Percentiles rank a stretch among this genome's conserved stretches.
phyloP scores from a whole-genome alignment of 2,113 vertebrate species.

The Odocoileus hemionus region DNA sequence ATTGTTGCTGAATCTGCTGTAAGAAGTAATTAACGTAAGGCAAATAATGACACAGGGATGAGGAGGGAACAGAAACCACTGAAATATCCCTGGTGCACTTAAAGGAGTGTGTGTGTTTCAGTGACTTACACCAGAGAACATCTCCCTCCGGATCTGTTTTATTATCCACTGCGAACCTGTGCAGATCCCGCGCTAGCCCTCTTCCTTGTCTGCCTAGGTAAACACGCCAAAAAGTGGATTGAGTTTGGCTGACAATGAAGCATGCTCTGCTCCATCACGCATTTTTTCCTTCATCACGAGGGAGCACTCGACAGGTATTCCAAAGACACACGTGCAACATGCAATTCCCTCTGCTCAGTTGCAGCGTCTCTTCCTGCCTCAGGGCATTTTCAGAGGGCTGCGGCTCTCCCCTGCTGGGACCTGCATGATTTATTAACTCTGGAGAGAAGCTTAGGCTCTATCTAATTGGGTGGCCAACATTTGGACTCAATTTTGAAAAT shows the following conservation, averaged over 20 bases:
- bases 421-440: neutral
- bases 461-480: constrained; percentile 47
- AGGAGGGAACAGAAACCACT: neutral
- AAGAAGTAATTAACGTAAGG: neutral
- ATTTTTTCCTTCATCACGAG: neutral
- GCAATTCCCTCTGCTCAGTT: neutral
- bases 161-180: neutral
- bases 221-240: constrained; percentile 42
- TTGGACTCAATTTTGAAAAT: constrained; percentile 28
- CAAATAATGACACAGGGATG: neutral
- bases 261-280: neutral
- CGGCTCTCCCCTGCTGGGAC: neutral
- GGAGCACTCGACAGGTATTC: constrained; percentile 2
- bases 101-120: constrained; percentile 4
- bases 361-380: neutral
- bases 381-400: neutral
- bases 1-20: neutral
- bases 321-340: neutral
- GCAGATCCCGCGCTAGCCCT: constrained; percentile 55
- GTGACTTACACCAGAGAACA: neutral
- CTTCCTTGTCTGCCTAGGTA: constrained; percentile 26
- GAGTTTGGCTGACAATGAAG: constrained; percentile 59
- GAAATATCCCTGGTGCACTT: neutral
- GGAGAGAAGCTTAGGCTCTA: neutral
- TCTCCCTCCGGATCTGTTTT: constrained; percentile 37